Evolutionary conservation across 2,797 vertebrate species (phyloP), one percentile per base, ranked within the genome.

Genomic region (Argyrosomus regius): DNA sequence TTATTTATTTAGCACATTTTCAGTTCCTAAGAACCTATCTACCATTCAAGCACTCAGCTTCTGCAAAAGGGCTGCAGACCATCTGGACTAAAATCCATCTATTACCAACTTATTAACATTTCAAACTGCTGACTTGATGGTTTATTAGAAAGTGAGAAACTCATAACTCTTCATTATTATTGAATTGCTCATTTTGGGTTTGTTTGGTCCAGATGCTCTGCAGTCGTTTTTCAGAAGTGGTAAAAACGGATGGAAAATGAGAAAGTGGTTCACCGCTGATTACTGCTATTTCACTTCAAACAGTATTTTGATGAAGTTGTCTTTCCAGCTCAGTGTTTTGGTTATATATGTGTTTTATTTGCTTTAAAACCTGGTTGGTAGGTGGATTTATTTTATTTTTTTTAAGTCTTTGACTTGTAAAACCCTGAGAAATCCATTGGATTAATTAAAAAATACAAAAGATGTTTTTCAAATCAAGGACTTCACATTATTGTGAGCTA

Each of bases 131-230:
- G 65, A 78, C 72, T 72, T 26, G 26, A 62, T 22, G 57, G 6
- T 87, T 88, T 84, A 67, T 79, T 66, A 70, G 60, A 76, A 61
- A 79, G 82, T 60, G 72, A 75, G 64, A 81, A 69, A 59, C 26
- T 54, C 39, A 45, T 49, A 82, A 80, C 35, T 75, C 46, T 45
- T 54, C 24, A 46, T 81, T 64, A 57, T 88, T 68, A 73, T 31
- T 54, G 53, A 80, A 66, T 77, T 57, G 52, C 76, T 87, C 78
- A 58, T 72, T 72, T 59, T 2, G 45, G 57, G 20, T 52, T 81
- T 81, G 18, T 86, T 85, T 83, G 75, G 57, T 77, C 73, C 78
- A 88, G 84, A 88, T 87, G 84, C 60, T 81, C 46, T 4, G 59
- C 87, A 87, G 78, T 2, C 20, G 45, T 39, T 80, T 76, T 43